Evolutionary conservation across 2,797 vertebrate genomes (phyloP).

Genomic region (Iguana delicatissima): DNA sequence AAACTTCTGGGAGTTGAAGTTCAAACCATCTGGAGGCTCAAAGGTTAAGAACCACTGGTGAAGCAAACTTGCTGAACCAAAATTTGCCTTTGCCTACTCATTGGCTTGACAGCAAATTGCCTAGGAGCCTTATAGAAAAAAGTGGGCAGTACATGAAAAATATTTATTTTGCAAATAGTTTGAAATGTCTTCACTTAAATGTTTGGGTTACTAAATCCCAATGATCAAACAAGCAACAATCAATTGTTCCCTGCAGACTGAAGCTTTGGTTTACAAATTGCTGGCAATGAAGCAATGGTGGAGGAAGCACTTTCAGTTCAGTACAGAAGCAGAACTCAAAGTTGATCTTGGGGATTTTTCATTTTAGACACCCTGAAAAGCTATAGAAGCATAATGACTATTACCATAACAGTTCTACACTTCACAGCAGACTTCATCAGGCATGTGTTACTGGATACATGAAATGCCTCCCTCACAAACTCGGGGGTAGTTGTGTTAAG

Average conservation of each 20-base stretch:
- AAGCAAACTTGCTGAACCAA: background rate
- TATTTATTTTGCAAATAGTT: background rate
- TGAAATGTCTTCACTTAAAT: background rate
- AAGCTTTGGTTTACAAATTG: background rate
- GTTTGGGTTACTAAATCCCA: background rate
- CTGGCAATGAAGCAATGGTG: background rate
- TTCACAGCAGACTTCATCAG: no score
- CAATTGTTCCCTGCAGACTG: background rate
- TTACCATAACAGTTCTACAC: background rate
- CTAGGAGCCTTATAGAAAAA: background rate
- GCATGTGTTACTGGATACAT: no score
- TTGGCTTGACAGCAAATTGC: no score
- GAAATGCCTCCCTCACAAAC: no score
- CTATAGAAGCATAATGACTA: background rate
- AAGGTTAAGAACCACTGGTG: no score
- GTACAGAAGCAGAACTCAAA: background rate
- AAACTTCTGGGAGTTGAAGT: no score
- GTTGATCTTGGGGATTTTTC: background rate
- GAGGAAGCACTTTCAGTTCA: background rate
- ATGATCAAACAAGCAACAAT: background rate
- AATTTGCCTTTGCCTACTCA: background rate
- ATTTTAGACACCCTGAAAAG: background rate
- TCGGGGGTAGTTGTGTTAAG: no score
- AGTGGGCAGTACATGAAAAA: background rate
- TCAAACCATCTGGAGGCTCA: no score